Evolutionary conservation across 2,888 invertebrate genomes (phyloP), one percentile per base, ranked within the genome.

Genomic region (Cecidostiba fungosa): DNA sequence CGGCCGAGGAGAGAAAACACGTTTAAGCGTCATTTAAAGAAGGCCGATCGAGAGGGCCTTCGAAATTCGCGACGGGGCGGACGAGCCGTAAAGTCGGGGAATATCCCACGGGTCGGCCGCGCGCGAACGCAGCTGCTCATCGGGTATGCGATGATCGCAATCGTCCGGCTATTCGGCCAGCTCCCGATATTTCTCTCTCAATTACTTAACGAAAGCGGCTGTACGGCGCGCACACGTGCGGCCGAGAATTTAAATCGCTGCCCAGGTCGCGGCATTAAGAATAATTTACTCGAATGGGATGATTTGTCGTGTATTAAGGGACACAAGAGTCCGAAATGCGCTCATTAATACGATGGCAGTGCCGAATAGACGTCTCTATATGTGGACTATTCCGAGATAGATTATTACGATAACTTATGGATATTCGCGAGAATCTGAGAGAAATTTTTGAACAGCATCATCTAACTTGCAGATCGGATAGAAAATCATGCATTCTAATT

Each of bases 131-230:
- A 78, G 84, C 84, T 84, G 86, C 77, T 86, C 84, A 69, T 84
- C 72, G 62, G 80, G 82, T 76, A 86, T 83, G 83, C 83, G 83
- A 76, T 47, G 84, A 86, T 86, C 59, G 77, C 77, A 54, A 86
- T 86, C 86, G 59, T 29, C 23, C 19, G 66, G 72, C 50, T 29
- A 66, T 77, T 23, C 62, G 43, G 47, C 26, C 23, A 14, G 29
- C 26, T 43, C 43, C 62, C 32, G 72, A 70, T 70, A 32, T 78
- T 73, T 78, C 78, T 78, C 78, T 78, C 77, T 73, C 62, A 59
- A 78, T 84, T 84, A 78, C 73, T 74, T 50, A 32, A 23, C 29
- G 50, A 77, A 82, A 77, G 32, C 43, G 43, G 39, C 19, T 1
- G 32, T 36, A 54, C 12, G 70, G 26, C 29, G 50, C 19, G 23